Evolutionary conservation across 30 jellyfish, hydroid and myxozoan species (phyloP), one percentile per base, ranked within the genome.

Genomic region (Hydractinia echinata): DNA sequence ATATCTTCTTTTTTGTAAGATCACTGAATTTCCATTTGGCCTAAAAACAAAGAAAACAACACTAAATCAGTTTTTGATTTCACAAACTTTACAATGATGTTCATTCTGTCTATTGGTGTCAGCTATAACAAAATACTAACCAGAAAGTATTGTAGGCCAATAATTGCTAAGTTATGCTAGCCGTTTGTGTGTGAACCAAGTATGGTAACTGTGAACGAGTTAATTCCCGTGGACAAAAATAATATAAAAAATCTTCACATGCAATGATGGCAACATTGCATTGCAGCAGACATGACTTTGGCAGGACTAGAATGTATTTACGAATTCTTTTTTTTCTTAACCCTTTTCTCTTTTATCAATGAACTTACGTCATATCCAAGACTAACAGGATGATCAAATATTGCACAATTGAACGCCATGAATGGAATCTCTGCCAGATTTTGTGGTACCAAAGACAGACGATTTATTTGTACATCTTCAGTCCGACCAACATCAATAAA

Each of bases 401-500:
- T 53, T 5, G 85, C 30, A 30, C 85, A 77, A 55, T 54, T 52
- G 52, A 77, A 77, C 39, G 85, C 85, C 85, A 77, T 77, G 82
- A 20, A 54, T 8, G 85, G 85, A 9, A 77, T 77, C 60, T 10
- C 60, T 77, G 79, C 85, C 10, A 77, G 76, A 19, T 7, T 52
- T 7, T 77, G 81, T 4, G 85, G 85, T 53, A 77, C 85, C 30
- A 44, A 9, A 16, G 81, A 77, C 85, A 77, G 15, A 49, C 55
- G 50, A 77, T 55, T 77, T 77, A 53, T 66, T 54, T 51, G 55
- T 7, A 79, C 55, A 6, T 54, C 52, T 30, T 77, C 85, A 9
- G 82, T 54, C 20, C 79, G 15, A n/a, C 85, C 85, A 55, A 54
- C 30, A n/a, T 77, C 85, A 77, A 77, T n/a, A 55, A 54, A 77